A percentile compares a stretch with the other conserved stretches of the same genome.
phyloP scores from a whole-genome alignment of 2,797 vertebrate genomes.

The Moxostoma hubbsi region DNA sequence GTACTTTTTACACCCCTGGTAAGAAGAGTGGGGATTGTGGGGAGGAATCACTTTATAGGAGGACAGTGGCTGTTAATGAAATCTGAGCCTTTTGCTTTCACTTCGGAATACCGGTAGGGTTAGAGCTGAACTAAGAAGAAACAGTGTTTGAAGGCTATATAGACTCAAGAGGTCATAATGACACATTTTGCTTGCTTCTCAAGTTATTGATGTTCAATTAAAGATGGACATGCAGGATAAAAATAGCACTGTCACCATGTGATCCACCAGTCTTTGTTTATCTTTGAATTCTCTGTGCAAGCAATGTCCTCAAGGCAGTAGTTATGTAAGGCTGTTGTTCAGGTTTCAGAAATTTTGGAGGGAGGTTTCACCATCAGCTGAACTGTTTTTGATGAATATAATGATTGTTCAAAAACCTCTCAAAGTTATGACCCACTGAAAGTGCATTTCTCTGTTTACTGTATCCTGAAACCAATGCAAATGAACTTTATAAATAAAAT shows the following conservation, averaged over 20 bases:
- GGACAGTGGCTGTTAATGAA: conserved; percentile 3
- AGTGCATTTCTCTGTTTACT: neutral
- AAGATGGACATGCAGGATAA: neutral
- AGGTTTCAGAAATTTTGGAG: neutral
- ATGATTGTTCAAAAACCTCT: neutral
- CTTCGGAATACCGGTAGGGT: neutral
- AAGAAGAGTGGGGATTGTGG: neutral
- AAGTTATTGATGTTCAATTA: neutral
- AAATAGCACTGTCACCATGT: neutral
- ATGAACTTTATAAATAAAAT: neutral
- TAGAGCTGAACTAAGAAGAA: neutral
- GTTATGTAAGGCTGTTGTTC: neutral
- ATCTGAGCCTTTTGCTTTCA: neutral
- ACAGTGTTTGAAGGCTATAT: neutral
- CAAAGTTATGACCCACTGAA: neutral
- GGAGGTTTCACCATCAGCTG: neutral
- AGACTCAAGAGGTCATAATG: neutral
- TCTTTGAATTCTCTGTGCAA: neutral
- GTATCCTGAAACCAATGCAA: conserved; percentile 12
- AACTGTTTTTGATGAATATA: neutral
- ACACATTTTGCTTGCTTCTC: neutral
- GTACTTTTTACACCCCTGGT: neutral
- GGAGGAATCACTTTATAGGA: conserved; percentile 10
- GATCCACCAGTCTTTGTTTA: neutral
- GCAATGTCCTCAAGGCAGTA: neutral